A percentile compares a stretch with the other conserved stretches of the same genome.
phyloP scores from a whole-genome alignment of 2,888 invertebrate species.

The Ochlodes sylvanus region DNA sequence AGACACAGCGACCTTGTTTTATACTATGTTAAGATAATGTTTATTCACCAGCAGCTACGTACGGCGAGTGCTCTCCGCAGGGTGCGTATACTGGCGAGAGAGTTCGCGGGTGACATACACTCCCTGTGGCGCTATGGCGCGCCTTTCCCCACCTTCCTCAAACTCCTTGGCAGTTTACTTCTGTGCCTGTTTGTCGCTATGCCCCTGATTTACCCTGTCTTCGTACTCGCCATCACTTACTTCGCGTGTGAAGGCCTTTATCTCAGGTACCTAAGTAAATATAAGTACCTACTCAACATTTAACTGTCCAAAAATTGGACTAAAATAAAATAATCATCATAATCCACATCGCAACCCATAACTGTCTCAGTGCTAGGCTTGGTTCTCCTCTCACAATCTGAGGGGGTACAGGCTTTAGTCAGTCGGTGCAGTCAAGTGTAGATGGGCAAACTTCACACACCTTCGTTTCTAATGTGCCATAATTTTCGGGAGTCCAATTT shows the following conservation, averaged over 20 bases:
- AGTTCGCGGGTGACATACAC: conserved; percentile 68
- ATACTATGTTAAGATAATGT: neutral
- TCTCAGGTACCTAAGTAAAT: conserved; percentile 59
- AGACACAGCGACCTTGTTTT: no score
- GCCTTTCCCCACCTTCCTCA: conserved; percentile 79
- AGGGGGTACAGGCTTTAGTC: no score
- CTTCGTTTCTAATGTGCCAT: no score
- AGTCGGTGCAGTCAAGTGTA: no score
- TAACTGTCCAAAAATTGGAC: neutral
- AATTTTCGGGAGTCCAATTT: no score
- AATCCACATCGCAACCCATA: no score
- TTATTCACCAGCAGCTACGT: conserved; percentile 62
- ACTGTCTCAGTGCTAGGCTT: no score
- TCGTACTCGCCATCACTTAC: conserved; percentile 65
- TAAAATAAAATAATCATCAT: no score
- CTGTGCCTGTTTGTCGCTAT: conserved; percentile 68
- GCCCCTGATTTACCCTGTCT: conserved; percentile 73
- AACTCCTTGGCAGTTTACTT: conserved; percentile 72
- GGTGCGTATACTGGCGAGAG: conserved; percentile 61
- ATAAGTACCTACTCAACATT: neutral
- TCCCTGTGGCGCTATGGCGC: conserved; percentile 78
- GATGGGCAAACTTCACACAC: no score
- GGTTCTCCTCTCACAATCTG: no score
- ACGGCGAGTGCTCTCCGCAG: conserved; percentile 66
- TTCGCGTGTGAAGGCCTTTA: conserved; percentile 71